These are phyloP conservation scores for Syndactyla subalaris DNA, from an alignment of 2,797 vertebrate species.

Conservation along the genomic window DNA sequence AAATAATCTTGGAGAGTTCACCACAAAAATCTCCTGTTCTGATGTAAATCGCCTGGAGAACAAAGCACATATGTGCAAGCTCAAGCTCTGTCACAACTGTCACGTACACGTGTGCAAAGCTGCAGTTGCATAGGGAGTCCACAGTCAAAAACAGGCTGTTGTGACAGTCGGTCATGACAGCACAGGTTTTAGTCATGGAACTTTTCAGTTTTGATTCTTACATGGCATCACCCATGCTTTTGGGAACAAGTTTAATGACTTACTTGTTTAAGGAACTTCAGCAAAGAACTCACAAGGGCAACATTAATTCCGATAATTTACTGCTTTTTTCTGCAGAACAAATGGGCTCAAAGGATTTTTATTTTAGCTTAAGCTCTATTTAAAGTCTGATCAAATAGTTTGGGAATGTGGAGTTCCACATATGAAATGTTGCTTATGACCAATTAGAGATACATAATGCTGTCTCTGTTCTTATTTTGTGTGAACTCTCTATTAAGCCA, in stretches of 20 bases:
- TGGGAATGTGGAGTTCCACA: conserved; percentile 27
- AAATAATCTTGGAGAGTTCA: not conserved
- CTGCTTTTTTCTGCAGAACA: not conserved
- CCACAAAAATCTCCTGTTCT: not conserved
- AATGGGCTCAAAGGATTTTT: conserved; percentile 18
- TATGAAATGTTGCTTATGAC: not conserved
- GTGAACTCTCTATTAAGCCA: not conserved
- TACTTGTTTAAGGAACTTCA: not conserved
- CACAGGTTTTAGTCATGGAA: not conserved
- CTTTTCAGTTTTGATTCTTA: not conserved
- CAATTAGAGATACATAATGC: conserved; percentile 32
- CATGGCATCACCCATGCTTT: not conserved
- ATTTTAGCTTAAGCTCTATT: conserved; percentile 20
- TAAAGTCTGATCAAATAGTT: conserved; percentile 53
- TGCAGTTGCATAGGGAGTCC: not conserved
- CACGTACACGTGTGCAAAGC: rapidly evolving
- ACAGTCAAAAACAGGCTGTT: not conserved
- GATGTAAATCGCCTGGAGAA: not conserved
- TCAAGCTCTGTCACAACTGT: not conserved
- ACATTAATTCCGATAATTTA: not conserved
- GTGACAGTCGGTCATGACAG: not conserved
- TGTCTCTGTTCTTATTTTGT: conserved; percentile 39
- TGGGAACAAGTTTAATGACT: not conserved
- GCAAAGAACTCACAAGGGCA: not conserved
- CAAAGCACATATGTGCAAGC: not conserved